Evolutionary conservation across 2,888 invertebrate genomes (phyloP).

Genomic region (Erebia aethiops): DNA sequence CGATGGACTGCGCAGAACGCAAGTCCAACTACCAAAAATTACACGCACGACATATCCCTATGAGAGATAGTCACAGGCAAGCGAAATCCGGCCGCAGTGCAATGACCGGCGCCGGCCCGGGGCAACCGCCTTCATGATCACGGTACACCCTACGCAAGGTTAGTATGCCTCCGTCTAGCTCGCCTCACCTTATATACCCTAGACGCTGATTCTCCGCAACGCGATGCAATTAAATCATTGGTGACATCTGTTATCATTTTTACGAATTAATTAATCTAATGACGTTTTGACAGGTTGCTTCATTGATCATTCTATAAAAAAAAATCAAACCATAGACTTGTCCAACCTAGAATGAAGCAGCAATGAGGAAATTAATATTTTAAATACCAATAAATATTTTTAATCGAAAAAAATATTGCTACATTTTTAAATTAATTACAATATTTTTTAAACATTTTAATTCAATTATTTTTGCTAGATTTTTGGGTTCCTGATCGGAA

Average conservation of each 20-base stretch:
- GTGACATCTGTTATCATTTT: constrained; percentile 65
- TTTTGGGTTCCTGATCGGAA: too few relatives aligned
- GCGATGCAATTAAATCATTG: constrained; percentile 55
- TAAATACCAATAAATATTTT: too few relatives aligned
- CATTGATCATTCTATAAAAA: constrained; percentile 30
- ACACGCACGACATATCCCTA: constrained; percentile 83
- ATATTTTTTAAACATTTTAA: too few relatives aligned
- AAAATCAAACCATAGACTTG: neutral
- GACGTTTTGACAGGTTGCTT: constrained; percentile 34
- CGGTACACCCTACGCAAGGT: constrained; percentile 89
- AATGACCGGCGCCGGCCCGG: constrained; percentile 85
- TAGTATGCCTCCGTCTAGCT: constrained; percentile 71
- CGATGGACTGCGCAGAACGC: constrained; percentile 84
- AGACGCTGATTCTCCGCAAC: constrained; percentile 54
- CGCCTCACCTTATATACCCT: constrained; percentile 50
- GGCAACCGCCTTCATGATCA: constrained; percentile 87
- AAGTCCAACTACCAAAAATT: constrained; percentile 86
- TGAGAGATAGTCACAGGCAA: constrained; percentile 83
- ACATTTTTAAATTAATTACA: too few relatives aligned
- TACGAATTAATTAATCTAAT: constrained; percentile 24
- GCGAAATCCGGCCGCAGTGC: constrained; percentile 84
- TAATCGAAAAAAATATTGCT: too few relatives aligned
- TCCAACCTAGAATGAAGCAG: too few relatives aligned
- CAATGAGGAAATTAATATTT: too few relatives aligned
- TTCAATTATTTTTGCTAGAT: too few relatives aligned